Evolutionary conservation across 1,140 invertebrate genomes (phyloP).

Genomic region (Colletes gigas): DNA sequence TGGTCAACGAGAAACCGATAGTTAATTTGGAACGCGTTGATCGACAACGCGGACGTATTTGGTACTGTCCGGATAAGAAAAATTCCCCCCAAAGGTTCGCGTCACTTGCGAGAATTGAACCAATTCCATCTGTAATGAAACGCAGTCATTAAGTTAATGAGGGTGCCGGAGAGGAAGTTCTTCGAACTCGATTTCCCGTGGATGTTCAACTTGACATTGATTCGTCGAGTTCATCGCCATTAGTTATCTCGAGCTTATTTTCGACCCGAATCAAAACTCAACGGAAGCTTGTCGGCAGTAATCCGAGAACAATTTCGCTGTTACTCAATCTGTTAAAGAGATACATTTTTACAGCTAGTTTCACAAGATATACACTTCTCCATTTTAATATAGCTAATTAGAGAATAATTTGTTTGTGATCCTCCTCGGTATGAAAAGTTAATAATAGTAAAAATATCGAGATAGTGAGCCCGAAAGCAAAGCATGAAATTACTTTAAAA

Average conservation of each 20-base stretch:
- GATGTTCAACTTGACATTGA: not conserved
- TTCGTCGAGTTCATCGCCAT: not conserved
- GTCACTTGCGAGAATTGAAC: conserved; percentile 7
- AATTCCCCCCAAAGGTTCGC: conserved; percentile 10
- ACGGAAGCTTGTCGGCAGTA: not conserved
- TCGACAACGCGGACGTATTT: conserved; percentile 5
- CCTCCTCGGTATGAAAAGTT: too few species aligned
- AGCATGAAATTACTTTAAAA: too few species aligned
- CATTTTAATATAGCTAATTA: too few species aligned
- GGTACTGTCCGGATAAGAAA: not conserved
- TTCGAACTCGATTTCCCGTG: not conserved
- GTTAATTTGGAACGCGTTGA: not conserved
- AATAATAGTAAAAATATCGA: too few species aligned
- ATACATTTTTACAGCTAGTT: too few species aligned
- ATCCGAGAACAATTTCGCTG: too few species aligned
- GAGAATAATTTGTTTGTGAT: too few species aligned
- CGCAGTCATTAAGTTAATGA: not conserved
- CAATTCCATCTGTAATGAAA: not conserved
- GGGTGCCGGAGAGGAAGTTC: not conserved
- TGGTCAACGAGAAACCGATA: not conserved
- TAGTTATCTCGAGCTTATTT: not conserved
- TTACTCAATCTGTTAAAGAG: too few species aligned
- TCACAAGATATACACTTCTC: too few species aligned
- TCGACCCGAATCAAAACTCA: not conserved
- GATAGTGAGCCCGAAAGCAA: too few species aligned